phyloP scores from a whole-genome alignment of 2,113 vertebrate species.

The Hyaena hyaena region DNA sequence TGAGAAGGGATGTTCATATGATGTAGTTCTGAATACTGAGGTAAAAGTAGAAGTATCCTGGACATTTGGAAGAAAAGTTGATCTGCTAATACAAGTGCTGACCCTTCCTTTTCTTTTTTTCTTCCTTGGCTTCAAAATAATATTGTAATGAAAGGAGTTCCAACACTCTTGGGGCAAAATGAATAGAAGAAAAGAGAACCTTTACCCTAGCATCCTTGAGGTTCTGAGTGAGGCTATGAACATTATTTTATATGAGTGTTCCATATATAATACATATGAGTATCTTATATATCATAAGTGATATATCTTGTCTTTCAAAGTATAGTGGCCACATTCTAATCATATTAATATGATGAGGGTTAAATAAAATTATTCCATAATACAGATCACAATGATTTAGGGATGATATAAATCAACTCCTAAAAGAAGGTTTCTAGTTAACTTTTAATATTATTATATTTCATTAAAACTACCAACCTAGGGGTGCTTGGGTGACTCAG shows the following conservation, averaged over 20 bases:
- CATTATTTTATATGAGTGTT: neutral
- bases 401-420: neutral
- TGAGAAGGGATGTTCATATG: neutral
- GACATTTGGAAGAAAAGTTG: neutral
- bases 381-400: neutral
- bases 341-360: neutral
- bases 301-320: neutral
- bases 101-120: neutral
- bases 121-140: neutral
- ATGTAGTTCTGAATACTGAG: neutral
- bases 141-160: neutral
- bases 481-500: no score
- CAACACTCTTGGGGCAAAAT: neutral
- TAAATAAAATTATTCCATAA: neutral
- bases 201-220: neutral
- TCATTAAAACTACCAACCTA: neutral
- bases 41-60: neutral
- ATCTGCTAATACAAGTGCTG: neutral
- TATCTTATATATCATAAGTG: neutral
- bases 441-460: neutral
- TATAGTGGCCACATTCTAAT: neutral
- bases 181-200: neutral
- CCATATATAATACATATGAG: neutral
- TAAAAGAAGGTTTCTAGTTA: neutral
- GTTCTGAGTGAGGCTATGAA: neutral